Evolutionary conservation across 2,888 invertebrate species (phyloP).

Genomic region (Encarsia formosa): DNA sequence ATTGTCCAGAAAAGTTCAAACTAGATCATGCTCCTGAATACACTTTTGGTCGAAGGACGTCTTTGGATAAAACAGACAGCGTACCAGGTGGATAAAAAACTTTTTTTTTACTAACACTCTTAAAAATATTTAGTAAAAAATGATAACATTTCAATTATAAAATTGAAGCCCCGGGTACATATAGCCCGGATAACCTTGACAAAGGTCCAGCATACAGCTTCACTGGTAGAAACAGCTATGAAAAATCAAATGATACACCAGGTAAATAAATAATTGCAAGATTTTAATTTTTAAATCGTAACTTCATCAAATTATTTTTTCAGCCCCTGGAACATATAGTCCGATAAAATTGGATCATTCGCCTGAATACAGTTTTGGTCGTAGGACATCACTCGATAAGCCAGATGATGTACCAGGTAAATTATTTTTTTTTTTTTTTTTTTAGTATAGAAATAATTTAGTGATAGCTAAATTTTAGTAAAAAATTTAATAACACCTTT

Average conservation of each 20-base stretch:
- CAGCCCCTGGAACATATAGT: constrained; percentile 50
- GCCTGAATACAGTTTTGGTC: constrained; percentile 64
- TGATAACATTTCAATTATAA: too few relatives aligned
- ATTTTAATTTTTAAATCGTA: too few relatives aligned
- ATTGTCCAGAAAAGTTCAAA: constrained; percentile 54
- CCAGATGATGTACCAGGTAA: constrained; percentile 58
- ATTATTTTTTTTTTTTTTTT: background rate
- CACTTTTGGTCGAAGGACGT: constrained; percentile 56
- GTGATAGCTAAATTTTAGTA: too few relatives aligned
- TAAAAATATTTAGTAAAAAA: too few relatives aligned
- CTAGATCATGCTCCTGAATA: constrained; percentile 52
- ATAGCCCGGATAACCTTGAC: constrained; percentile 51
- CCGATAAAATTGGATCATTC: constrained; percentile 58
- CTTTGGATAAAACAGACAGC: constrained; percentile 53
- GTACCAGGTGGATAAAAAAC: too few relatives aligned
- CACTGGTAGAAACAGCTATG: constrained; percentile 45
- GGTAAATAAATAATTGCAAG: too few relatives aligned
- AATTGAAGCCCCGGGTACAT: constrained; percentile 57
- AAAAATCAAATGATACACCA: constrained; percentile 12
- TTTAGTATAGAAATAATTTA: too few relatives aligned
- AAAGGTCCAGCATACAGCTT: constrained; percentile 68
- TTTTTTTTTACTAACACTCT: too few relatives aligned
- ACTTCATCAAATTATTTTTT: too few relatives aligned
- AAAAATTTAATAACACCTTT: too few relatives aligned
- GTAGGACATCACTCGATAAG: constrained; percentile 55